Percentiles rank a stretch among this genome's conserved stretches.
phyloP scores from a whole-genome alignment of 2,113 vertebrate species.

The Periophthalmus modestus region DNA sequence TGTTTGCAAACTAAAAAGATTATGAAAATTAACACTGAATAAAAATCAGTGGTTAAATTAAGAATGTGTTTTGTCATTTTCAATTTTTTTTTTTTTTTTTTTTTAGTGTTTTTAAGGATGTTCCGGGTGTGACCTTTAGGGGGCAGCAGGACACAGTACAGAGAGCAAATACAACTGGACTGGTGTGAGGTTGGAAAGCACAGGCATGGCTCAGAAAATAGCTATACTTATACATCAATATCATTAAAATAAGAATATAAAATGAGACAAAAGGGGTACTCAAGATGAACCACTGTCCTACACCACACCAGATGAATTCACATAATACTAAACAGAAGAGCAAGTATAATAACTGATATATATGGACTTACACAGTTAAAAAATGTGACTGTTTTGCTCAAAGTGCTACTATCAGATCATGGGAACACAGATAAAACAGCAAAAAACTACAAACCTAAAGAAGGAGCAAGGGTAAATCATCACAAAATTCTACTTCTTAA shows the following conservation, averaged over 20 bases:
- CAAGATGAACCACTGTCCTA: too few relatives aligned
- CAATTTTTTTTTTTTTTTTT: slow-evolving; percentile 9
- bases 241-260: too few relatives aligned
- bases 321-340: too few relatives aligned
- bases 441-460: neutral
- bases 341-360: too few relatives aligned
- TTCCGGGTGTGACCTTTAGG: slow-evolving; percentile 43
- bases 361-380: too few relatives aligned
- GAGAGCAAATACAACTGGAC: neutral
- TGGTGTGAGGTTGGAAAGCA: neutral
- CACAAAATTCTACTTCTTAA: too few relatives aligned
- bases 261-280: too few relatives aligned
- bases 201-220: neutral
- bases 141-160: slow-evolving; percentile 52
- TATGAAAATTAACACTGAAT: slow-evolving; percentile 54
- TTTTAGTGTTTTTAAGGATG: neutral
- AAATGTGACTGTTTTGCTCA: too few relatives aligned
- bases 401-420: neutral
- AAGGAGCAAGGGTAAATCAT: too few relatives aligned
- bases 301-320: too few relatives aligned
- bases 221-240: too few relatives aligned
- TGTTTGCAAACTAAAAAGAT: slow-evolving; percentile 65
- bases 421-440: neutral
- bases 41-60: slow-evolving; percentile 60
- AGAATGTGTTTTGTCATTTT: slow-evolving; percentile 31